phyloP scores from a whole-genome alignment of 2,113 vertebrate genomes.

The Gymnogyps californianus region DNA sequence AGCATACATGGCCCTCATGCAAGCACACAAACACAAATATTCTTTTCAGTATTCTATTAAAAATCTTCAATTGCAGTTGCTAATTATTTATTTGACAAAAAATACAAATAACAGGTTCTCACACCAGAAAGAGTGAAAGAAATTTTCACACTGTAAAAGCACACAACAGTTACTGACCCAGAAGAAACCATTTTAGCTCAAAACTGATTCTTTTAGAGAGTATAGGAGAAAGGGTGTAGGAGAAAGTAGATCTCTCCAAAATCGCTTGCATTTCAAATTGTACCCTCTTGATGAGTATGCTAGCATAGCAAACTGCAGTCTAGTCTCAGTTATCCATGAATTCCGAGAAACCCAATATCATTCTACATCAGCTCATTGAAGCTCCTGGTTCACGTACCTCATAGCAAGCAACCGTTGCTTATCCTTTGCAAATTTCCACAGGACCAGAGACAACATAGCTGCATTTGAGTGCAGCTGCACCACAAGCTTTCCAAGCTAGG shows the following conservation, averaged over 20 bases:
- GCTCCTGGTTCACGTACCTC: neutral
- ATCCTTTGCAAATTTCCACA: neutral
- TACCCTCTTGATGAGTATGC: neutral
- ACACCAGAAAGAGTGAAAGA: neutral
- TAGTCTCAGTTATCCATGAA: neutral
- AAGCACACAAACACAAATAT: neutral
- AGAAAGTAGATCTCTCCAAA: neutral
- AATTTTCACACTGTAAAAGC: neutral
- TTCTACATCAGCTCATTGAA: neutral
- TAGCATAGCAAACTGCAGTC: neutral
- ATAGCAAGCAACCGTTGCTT: neutral
- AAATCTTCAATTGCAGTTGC: neutral
- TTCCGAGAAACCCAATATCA: neutral
- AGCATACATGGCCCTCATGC: rapidly evolving
- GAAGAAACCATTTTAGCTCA: neutral
- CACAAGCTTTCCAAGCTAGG: neutral
- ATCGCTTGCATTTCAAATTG: neutral
- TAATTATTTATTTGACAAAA: neutral
- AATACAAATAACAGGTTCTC: neutral
- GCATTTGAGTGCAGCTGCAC: neutral
- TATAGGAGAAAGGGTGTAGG: neutral
- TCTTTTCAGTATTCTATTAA: neutral
- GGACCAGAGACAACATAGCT: neutral
- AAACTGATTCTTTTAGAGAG: neutral
- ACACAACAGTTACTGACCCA: neutral